Evolutionary conservation across 2,888 invertebrate genomes (phyloP).

Genomic region (Lasioglossum marginatum): DNA sequence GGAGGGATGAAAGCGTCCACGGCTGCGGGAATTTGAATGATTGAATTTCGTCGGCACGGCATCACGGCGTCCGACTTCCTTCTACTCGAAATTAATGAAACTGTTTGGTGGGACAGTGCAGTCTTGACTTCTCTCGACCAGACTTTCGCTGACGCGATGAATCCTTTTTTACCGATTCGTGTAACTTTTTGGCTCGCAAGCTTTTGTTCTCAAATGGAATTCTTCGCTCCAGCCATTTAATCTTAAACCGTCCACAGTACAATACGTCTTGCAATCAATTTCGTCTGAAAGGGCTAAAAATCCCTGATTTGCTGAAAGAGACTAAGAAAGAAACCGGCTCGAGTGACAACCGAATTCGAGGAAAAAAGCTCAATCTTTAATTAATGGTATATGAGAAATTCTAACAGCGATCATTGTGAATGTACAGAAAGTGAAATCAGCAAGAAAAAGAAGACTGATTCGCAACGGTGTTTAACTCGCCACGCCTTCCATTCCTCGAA

Average conservation of each 20-base stretch:
- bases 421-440: not conserved
- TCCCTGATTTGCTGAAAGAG: not conserved
- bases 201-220: not conserved
- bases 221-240: not conserved
- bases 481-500: slow-evolving; percentile 17
- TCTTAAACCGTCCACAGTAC: not conserved
- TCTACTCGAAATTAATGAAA: slow-evolving; percentile 2
- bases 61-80: not conserved
- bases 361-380: not conserved
- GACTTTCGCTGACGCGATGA: not conserved
- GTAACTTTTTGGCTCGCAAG: not conserved
- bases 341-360: not conserved
- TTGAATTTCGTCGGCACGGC: not conserved
- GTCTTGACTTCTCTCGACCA: not conserved
- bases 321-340: no score
- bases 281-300: not conserved
- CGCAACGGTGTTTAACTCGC: slow-evolving; percentile 14
- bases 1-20: not conserved
- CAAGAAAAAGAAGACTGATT: not conserved
- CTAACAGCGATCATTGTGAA: not conserved
- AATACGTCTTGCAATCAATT: not conserved
- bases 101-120: not conserved
- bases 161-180: not conserved
- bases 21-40: slow-evolving; percentile 2
- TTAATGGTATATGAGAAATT: not conserved